Evolutionary conservation across 64 coral and sea anemone genomes (phyloP).

Genomic region (Hydrozoanthus tunicans): DNA sequence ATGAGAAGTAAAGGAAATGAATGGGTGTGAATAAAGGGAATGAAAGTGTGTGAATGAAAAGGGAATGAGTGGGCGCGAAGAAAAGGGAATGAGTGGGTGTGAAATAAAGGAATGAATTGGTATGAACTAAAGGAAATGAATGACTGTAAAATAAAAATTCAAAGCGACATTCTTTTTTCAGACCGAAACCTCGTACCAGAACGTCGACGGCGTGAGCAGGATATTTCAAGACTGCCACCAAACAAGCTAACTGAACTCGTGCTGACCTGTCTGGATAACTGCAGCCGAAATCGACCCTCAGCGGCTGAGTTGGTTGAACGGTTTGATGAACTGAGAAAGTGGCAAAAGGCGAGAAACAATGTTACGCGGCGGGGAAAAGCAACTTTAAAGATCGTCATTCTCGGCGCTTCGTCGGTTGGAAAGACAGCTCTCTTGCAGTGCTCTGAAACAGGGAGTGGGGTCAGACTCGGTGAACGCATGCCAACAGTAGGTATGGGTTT

Average conservation of each 20-base stretch:
- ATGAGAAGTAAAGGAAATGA: too few species aligned
- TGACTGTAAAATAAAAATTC: background rate
- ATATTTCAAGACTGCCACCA: background rate
- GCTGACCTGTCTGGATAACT: constrained; percentile 19
- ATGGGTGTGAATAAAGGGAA: too few species aligned
- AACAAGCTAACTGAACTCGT: constrained; percentile 1
- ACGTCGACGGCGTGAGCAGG: background rate
- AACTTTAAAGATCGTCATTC: constrained; percentile 12
- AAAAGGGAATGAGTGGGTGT: too few species aligned
- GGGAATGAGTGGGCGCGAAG: too few species aligned
- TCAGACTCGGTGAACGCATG: too few species aligned
- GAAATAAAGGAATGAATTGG: too few species aligned
- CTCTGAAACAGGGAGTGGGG: background rate
- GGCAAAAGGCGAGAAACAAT: constrained; percentile 9
- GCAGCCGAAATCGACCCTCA: background rate
- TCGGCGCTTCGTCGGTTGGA: background rate
- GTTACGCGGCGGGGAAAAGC: background rate
- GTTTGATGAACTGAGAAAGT: constrained; percentile 20
- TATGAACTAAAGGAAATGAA: too few species aligned
- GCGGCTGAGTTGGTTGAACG: background rate
- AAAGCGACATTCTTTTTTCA: background rate
- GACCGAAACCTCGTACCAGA: constrained; percentile 42
- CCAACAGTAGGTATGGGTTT: background rate
- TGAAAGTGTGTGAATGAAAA: too few species aligned
- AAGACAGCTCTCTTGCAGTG: background rate